Evolutionary conservation across 1,140 invertebrate species (phyloP), one percentile per base, ranked within the genome.

Genomic region (Drosophila simulans): DNA sequence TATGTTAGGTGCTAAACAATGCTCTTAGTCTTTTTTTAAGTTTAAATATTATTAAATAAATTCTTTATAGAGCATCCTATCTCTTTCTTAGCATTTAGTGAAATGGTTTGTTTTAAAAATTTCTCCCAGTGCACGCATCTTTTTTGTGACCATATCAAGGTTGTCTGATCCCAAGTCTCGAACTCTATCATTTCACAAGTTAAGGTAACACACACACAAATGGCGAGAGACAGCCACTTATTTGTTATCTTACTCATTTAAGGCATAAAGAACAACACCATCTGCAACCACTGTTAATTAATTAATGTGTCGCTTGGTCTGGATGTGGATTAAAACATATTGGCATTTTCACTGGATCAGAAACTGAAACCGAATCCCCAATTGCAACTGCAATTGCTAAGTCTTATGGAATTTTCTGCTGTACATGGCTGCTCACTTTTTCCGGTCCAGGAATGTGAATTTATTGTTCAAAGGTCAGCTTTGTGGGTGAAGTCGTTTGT

Each of bases 131-230:
- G 15, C 37, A 52, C 15, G 8, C 22, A 27, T 15, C 4, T 7
- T 43, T 55, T 37, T 35, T 25, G 27, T 34, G 40, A 46, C 17
- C 48, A 55, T 42, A 70, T 77, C 82, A 86, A 86, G 82, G 82
- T 72, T 79, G 83, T 71, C 58, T 66, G 58, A 31, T 64, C 39
- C 40, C 60, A 65, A 65, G 59, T 59, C 57, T 60, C 46, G 58
- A 55, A 80, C 66, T 70, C 43, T 27, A 46, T 48, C 17, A 88
- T 86, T 86, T 79, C 83, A 76, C 79, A 82, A 82, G 51, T 64
- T 49, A 13, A 51, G 52, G 63, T 51, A 57, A 71, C 20, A 17
- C 27, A 59, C 22, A 35, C 35, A 25, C 34, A 49, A 37, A 34
- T 27, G 25, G 53, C 52, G 40, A 65, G 20, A 49, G 45, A 51